Evolutionary conservation across 2,113 vertebrate genomes (phyloP).

Genomic region (Mormoops blainvillei): DNA sequence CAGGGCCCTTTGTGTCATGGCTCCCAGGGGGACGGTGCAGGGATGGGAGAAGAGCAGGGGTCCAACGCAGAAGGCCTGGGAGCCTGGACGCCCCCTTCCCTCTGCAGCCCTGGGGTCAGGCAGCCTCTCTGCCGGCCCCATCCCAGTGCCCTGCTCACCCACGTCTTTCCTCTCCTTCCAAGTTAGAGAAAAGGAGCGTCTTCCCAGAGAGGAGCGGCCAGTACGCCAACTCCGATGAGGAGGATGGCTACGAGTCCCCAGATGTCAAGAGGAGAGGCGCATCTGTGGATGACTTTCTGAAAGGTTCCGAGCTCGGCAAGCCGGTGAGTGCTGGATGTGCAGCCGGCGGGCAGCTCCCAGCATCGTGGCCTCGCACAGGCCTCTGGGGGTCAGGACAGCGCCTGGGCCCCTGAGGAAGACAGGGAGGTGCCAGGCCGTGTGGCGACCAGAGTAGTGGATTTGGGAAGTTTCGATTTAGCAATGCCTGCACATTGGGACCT

Average conservation of each 20-base stretch:
- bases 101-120: no score
- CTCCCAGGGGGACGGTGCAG: rapidly evolving
- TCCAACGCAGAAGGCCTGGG: rapidly evolving
- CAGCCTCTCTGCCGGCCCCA: rapidly evolving
- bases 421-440: rapidly evolving
- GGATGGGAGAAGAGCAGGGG: background rate
- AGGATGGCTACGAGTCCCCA: constrained; percentile 89
- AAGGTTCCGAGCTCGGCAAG: constrained; percentile 93
- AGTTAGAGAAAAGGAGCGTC: constrained; percentile 93
- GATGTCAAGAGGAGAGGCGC: constrained; percentile 86
- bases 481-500: background rate
- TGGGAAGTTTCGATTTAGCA: rapidly evolving
- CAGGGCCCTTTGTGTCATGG: rapidly evolving
- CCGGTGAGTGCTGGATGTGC: constrained; percentile 79
- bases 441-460: rapidly evolving
- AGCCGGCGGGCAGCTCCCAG: background rate
- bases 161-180: background rate
- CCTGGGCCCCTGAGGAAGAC: background rate
- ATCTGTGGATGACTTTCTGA: constrained; percentile 96
- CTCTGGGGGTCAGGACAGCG: rapidly evolving
- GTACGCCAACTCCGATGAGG: constrained; percentile 88
- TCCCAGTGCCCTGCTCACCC: background rate
- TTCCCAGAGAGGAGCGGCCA: constrained; percentile 88
- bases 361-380: background rate
- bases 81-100: rapidly evolving